Evolutionary conservation across 2,888 invertebrate genomes (phyloP), one percentile per base, ranked within the genome.

Genomic region (Desoria tigrina): DNA sequence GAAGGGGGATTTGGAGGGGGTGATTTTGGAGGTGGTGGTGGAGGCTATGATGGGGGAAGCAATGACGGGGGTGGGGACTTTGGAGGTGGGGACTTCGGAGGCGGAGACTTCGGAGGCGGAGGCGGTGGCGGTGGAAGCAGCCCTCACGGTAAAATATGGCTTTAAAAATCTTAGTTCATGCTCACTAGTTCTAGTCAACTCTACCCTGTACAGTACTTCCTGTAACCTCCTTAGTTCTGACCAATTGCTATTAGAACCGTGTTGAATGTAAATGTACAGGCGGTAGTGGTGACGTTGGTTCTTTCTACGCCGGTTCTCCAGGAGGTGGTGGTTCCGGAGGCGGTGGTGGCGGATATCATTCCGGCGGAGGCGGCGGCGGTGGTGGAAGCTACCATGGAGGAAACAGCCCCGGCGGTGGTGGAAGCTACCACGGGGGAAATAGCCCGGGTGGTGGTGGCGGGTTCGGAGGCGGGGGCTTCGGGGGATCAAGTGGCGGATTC

Each of bases 51-150:
- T 45, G 65, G 62, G 26, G 63, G 66, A 45, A 60, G 63, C 27
- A 54, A 26, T 24, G 61, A 51, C 23, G 66, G 66, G 23, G 71
- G 66, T 37, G 61, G 51, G 21, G 53, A 53, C 14, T 60, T 50
- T 42, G 61, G 63, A 32, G 63, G 65, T 18, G 70, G 67, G 42
- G 70, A 50, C n/a, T 49, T 60, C 37, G 56, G 56, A 56, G 61
- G 58, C n/a, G 6, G 26, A 7, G 66, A 51, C 14, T 50, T 50
- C 21, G 58, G 62, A 2, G 49, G 24, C 56, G 57, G 50, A 32
- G 54, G 62, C 14, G 59, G 50, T 62, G 32, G 32, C 11, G 32
- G 32, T 32, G 32, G 32, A 32, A 4, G 11, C 11, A 32, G 32
- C 32, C 32, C 32, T 32, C 32, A 32, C 32, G 32, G 32, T 32